Evolutionary conservation across 2,113 vertebrate genomes (phyloP).

Genomic region (Malurus elegans): DNA sequence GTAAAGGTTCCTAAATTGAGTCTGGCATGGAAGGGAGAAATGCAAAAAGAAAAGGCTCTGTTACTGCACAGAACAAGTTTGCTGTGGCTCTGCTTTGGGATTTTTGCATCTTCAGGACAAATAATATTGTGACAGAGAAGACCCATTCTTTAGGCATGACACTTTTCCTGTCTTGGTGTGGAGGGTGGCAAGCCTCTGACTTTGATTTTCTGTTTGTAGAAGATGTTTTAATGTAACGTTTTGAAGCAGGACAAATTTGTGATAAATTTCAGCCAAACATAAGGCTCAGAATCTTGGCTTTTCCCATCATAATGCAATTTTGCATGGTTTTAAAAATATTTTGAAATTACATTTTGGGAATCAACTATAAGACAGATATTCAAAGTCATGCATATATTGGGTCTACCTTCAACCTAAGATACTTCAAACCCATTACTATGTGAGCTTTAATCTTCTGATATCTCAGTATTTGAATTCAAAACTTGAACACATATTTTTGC

Average conservation of each 20-base stretch:
- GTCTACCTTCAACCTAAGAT: neutral
- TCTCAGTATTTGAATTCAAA: neutral
- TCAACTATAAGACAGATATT: neutral
- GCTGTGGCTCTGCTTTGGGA: neutral
- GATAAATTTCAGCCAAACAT: neutral
- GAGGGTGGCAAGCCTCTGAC: fast-evolving
- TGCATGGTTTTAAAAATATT: neutral
- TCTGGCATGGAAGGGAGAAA: neutral
- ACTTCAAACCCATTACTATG: neutral
- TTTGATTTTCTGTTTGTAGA: neutral
- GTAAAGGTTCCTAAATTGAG: neutral
- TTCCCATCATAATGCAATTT: neutral
- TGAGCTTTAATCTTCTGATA: neutral
- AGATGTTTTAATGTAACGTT: neutral
- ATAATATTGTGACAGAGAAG: neutral
- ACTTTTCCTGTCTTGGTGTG: neutral
- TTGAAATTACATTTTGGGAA: neutral
- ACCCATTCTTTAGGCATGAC: neutral
- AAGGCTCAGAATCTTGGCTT: neutral
- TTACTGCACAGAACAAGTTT: neutral
- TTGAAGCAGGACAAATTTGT: neutral
- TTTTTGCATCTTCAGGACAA: neutral
- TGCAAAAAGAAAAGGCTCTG: neutral
- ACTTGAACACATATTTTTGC: neutral
- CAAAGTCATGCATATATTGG: neutral